Conservation (phyloP, 92 coral and sea anemone genomes). For the Paragorgia papillata region DNA sequence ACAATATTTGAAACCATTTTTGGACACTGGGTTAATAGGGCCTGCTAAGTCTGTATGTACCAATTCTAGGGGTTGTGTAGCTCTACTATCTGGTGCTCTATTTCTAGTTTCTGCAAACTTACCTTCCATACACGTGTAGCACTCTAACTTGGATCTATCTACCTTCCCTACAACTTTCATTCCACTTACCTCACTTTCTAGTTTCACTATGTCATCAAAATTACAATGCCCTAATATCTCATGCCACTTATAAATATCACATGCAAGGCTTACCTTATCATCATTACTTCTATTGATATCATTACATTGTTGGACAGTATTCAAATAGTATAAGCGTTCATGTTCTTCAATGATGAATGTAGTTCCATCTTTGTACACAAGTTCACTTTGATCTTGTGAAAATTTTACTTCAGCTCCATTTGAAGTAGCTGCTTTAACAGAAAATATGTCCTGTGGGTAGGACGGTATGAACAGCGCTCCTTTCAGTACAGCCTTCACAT, state of each 20-base stretch:
- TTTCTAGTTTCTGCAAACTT: no score
- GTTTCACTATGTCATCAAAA: no score
- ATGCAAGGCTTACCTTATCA: conserved; percentile 26
- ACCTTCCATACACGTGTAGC: no score
- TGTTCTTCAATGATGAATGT: neutral
- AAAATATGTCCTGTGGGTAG: conserved; percentile 6
- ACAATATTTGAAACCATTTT: no score
- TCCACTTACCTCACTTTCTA: no score
- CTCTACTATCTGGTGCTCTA: no score
- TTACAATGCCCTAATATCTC: conserved; percentile 43
- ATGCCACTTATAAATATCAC: conserved; percentile 38
- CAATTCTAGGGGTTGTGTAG: no score
- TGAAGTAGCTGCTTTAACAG: conserved; percentile 1
- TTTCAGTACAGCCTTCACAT: neutral
- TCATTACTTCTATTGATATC: neutral
- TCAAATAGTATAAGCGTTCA: conserved; percentile 2
- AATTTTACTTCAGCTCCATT: conserved; percentile 2
- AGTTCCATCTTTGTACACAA: neutral
- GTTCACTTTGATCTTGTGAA: neutral
- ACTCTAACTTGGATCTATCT: no score
- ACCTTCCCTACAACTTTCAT: no score
- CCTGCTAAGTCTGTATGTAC: no score
- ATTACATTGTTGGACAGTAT: neutral
- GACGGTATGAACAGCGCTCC: neutral
- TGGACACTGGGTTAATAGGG: no score